Base-by-base conservation (phyloP, 2,888 invertebrate genomes). In the Colostygia pectinataria region DNA sequence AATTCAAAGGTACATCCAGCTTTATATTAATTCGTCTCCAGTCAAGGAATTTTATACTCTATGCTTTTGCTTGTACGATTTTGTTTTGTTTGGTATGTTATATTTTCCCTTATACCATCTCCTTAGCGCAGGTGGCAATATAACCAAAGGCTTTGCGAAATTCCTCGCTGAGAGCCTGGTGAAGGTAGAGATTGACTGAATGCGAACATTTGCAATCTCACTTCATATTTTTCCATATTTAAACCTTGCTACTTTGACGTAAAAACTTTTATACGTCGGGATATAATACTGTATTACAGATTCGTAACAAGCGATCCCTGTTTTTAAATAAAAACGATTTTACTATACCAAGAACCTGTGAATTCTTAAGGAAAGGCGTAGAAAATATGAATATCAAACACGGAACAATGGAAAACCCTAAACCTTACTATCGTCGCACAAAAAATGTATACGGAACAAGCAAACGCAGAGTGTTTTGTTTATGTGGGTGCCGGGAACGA, bases 111-210 rank as follows among this genome's bases (percentile, higher is more conserved):
- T 72, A 76, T 69, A 74, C 69, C 59, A 50, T 58, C 67, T 72
- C 71, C 71, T 75, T 76, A 79, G 79, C 74, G 73, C 75, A 76
- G 77, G 78, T 76, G 75, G 75, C 69, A 74, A 69, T 72, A 71
- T 74, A 68, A 70, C 68, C 68, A 61, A 71, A 68, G 70, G 66
- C 68, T 72, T 63, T 70, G 73, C 68, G 74, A 75, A 80, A 80
- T 76, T 70, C 67, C 66, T 59, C 66, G 68, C 68, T 63, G 63
- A 61, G 61, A 68, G 61, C 57, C 58, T 52, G 33, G 28, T 41
- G 39, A 42, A 55, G 52, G 51, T 44, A 23, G 44, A 36, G 40
- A 38, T 42, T 42, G 45, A 46, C 50, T 55, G 44, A 54, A 58
- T 39, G 52, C 55, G 39, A 32, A 47, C 39, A 37, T 31, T 39